Evolutionary conservation across 1,140 invertebrate genomes (phyloP), one percentile per base, ranked within the genome.

Genomic region (Chionoecetes opilio): DNA sequence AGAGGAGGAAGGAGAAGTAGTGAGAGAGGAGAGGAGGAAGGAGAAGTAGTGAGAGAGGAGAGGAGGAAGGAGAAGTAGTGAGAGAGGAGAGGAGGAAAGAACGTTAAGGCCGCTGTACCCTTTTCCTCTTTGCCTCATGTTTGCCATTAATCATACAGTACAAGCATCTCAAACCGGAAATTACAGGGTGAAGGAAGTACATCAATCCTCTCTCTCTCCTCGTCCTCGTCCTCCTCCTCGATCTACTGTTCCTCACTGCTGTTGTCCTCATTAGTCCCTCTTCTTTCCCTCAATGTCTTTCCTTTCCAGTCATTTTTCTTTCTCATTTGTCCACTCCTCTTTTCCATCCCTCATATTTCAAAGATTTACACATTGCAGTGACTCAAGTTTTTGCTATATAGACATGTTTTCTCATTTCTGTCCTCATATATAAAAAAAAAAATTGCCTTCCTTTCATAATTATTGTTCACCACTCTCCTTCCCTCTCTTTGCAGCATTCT

Each of bases 221-320:
- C 21, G 3, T 75, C 63, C 63, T 75, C 21, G 21, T 75, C 63
- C n/a, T 75, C 63, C 21, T 75, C 8, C n/a, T 75, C 63, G 63
- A 75, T 75, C 26, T 75, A 75, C 63, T 75, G 63, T n/a, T 75
- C 63, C 63, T 75, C 26, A 21, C 63, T 75, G 21, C 63, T 75
- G 63, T 26, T 75, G 63, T 75, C 63, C 63, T 75, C 63, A 75
- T 75, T 75, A 75, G 63, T 75, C 63, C 63, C 63, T 75, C 63
- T 26, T 75, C 63, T 21, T 75, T 75, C 63, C n/a, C 63, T n/a
- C 8, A n/a, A n/a, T n/a, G 21, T 26, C n/a, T 26, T 75, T 75
- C 63, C 63, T n/a, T 26, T 75, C 63, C 63, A 6, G 63, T 75
- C 63, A 75, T 75, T 75, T 75, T 75, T 75, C 63, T 75, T 21